phyloP scores from a whole-genome alignment of 2,797 vertebrate genomes.

The Ispidina lecontei region DNA sequence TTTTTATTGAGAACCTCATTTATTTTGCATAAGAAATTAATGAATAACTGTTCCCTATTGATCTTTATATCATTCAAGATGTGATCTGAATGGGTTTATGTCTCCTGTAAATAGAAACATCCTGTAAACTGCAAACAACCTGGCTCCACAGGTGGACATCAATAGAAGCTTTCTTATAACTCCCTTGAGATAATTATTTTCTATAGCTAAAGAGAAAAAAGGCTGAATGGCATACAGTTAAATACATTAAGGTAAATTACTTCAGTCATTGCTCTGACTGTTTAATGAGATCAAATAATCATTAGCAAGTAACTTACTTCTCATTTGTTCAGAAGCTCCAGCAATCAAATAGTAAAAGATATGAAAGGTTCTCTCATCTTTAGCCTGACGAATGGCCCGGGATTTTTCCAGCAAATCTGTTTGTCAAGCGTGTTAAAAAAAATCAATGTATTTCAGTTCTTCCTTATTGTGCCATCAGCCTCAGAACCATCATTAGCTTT shows the following conservation, averaged over 20 bases:
- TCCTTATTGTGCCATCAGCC: not conserved
- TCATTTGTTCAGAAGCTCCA: constrained; percentile 87
- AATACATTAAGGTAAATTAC: not conserved
- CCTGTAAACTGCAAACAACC: not conserved
- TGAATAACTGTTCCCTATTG: not conserved
- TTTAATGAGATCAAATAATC: not conserved
- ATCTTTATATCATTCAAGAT: not conserved
- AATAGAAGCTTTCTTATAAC: not conserved
- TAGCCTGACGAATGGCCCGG: constrained; percentile 93
- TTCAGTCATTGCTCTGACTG: not conserved
- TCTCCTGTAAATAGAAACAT: not conserved
- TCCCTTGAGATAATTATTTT: not conserved
- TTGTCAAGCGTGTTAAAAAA: constrained; percentile 49
- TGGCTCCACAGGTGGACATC: not conserved
- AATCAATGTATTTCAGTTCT: not conserved
- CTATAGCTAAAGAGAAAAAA: not conserved
- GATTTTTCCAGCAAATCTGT: constrained; percentile 97
- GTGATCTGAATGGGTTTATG: not conserved
- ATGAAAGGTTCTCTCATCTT: constrained; percentile 93
- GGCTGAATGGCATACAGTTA: not conserved
- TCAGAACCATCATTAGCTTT: not conserved
- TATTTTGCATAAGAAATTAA: not conserved
- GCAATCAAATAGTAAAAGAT: constrained; percentile 97
- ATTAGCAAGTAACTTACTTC: constrained; percentile 66
- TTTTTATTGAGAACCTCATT: not conserved